Evolutionary conservation across 2,113 vertebrate species (phyloP).

Genomic region (Dipodomys stephensi): DNA sequence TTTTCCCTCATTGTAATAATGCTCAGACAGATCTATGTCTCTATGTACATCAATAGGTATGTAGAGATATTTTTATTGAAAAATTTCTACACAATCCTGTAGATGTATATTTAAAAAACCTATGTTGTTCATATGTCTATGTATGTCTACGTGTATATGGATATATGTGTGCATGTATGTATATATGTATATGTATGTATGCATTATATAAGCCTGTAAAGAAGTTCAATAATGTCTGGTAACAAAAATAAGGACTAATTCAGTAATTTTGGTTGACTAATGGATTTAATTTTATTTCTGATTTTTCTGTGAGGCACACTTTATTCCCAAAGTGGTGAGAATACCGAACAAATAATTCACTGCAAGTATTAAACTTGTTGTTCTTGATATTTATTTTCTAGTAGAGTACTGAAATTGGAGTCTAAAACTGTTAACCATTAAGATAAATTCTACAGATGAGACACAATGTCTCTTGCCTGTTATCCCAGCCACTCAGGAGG

Average conservation of each 20-base stretch:
- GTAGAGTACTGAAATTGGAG: background rate
- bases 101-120: background rate
- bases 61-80: background rate
- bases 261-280: background rate
- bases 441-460: background rate
- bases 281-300: background rate
- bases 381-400: background rate
- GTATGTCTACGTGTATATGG: background rate
- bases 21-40: no score
- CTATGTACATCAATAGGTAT: no score
- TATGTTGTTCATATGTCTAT: background rate
- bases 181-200: background rate
- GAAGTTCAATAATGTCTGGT: background rate
- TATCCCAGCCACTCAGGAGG: no score
- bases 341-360: background rate
- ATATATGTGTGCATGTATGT: background rate
- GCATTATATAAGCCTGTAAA: background rate
- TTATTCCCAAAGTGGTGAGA: background rate
- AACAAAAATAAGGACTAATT: background rate
- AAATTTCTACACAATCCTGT: background rate
- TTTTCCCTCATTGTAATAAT: background rate
- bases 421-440: background rate
- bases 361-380: background rate
- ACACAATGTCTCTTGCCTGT: background rate
- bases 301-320: background rate